Evolutionary conservation across 1,140 invertebrate species (phyloP).

Genomic region (Heliconius himera): DNA sequence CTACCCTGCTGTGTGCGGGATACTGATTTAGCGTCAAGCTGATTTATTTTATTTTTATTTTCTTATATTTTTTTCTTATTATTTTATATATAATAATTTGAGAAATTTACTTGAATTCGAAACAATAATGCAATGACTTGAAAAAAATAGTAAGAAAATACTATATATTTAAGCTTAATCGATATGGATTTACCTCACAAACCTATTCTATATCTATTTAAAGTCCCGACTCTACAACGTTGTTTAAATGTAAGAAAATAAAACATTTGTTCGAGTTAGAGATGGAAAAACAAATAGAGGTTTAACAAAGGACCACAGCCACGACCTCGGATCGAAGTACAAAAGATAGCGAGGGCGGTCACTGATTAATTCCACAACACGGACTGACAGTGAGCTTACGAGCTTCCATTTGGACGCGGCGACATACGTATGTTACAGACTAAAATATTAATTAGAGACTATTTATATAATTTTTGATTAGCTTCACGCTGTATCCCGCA

Average conservation of each 20-base stretch:
- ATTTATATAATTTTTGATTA: neutral
- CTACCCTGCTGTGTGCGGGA: too few relatives aligned
- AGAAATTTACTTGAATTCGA: too few relatives aligned
- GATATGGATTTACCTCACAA: too few relatives aligned
- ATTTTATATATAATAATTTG: too few relatives aligned
- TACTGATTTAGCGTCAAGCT: too few relatives aligned
- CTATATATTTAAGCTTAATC: neutral
- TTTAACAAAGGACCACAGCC: constrained; percentile 33
- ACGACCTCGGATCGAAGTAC: constrained; percentile 31
- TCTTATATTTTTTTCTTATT: too few relatives aligned
- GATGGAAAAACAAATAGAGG: constrained; percentile 30
- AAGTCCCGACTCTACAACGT: neutral
- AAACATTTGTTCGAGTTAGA: constrained; percentile 23
- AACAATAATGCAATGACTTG: too few relatives aligned
- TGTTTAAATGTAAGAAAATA: constrained; percentile 18
- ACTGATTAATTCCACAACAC: constrained; percentile 66
- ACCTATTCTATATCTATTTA: too few relatives aligned
- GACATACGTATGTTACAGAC: neutral
- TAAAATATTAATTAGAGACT: neutral
- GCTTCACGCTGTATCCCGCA: too few relatives aligned
- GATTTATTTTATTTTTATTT: too few relatives aligned
- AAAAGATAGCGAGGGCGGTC: constrained; percentile 38
- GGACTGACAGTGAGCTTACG: constrained; percentile 41
- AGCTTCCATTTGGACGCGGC: constrained; percentile 17
- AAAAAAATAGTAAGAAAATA: neutral